phyloP scores from a whole-genome alignment of 2,797 vertebrate genomes.

The Takifugu rubripes region DNA sequence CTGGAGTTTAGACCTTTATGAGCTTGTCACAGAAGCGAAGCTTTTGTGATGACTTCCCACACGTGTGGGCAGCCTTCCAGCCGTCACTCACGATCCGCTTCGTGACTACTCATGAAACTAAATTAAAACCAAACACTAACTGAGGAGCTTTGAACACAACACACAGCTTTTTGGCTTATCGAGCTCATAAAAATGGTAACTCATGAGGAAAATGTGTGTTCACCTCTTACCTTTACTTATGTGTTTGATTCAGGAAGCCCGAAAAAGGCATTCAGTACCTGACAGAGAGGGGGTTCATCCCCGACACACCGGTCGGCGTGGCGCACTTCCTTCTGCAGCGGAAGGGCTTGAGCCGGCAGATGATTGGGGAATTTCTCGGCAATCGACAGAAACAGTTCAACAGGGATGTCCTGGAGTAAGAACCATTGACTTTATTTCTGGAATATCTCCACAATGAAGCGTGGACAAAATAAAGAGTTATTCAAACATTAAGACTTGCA shows the following conservation, averaged over 20 bases:
- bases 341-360: conserved; percentile 95
- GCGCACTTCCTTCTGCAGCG: conserved; percentile 97
- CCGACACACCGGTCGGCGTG: conserved; percentile 93
- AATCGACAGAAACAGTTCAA: conserved; percentile 98
- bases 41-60: too few species aligned
- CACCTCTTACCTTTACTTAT: neutral
- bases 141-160: too few species aligned
- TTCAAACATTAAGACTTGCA: neutral
- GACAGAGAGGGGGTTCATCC: conserved; percentile 92
- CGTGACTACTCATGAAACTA: too few species aligned
- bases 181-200: too few species aligned
- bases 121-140: too few species aligned
- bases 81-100: too few species aligned
- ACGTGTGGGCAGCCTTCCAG: too few species aligned
- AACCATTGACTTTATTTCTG: conserved; percentile 30
- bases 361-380: conserved; percentile 97
- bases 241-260: conserved; percentile 80
- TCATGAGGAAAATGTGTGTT: neutral
- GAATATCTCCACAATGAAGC: conserved; percentile 2
- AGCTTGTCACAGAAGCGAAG: too few species aligned
- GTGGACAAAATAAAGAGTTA: neutral
- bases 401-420: conserved; percentile 95
- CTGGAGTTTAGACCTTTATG: too few species aligned
- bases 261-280: conserved; percentile 97
- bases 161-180: too few species aligned